Evolutionary conservation across 2,113 vertebrate species (phyloP), one percentile per base, ranked within the genome.

Genomic region (Galeopterus variegatus): DNA sequence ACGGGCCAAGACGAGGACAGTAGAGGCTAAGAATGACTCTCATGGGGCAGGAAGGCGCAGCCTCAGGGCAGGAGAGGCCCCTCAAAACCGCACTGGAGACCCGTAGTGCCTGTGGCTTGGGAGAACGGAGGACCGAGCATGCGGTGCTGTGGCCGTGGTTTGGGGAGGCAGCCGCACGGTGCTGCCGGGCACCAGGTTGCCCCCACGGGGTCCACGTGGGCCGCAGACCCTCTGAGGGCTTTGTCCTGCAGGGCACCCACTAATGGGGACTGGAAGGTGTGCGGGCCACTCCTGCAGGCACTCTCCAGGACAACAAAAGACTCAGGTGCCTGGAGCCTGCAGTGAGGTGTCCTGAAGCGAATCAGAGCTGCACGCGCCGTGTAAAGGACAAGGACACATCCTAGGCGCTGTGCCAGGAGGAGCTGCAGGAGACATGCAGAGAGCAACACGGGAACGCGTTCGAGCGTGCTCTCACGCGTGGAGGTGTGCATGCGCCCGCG

Each of bases 41-140:
- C 41, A 41, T 41, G 41, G 41, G 41, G 41, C 41, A 41, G 41
- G 41, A 41, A 41, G 41, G 41, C 41, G 41, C 41, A 41, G 41
- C 41, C 41, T 41, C 41, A 41, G n/a, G 41, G 41, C 58, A 60
- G 8, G 58, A 21, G 21, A 19, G 19, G 58, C 3, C 58, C 58
- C 41, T 41, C 10, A 24, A 8, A 60, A 8, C 58, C 23, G 21
- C 21, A 60, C 58, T 6, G 28, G 72, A 26, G 6, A 7, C 24
- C 41, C n/a, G 24, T 19, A 8, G 41, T 13, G 23, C 24, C 41
- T 2, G 23, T 13, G 13, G n/a, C 4, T 14, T 26, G 56, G 23
- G n/a, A 15, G 18, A 7, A 11, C 1, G 0, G 14, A 31, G 12
- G 73, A 31, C 0, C 3, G 13, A 50, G 31, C 5, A 18, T 1